Evolutionary conservation across 1,140 invertebrate genomes (phyloP).

Genomic region (Episyrphus balteatus): DNA sequence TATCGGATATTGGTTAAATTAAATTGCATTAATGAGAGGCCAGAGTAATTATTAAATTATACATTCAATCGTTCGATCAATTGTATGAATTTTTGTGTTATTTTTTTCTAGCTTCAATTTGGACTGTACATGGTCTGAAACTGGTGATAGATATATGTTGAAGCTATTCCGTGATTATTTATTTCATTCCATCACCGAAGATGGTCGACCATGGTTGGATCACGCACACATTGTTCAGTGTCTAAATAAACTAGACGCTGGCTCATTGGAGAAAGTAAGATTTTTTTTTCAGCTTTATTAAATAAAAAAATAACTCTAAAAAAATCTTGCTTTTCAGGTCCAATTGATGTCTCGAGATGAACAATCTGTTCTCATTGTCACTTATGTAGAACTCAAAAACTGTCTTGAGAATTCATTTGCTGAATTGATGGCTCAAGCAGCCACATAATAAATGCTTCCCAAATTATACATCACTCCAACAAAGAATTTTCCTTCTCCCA

Average conservation of each 20-base stretch:
- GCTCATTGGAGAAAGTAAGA: slow-evolving; percentile 73
- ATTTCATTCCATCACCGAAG: slow-evolving; percentile 86
- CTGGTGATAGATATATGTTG: slow-evolving; percentile 93
- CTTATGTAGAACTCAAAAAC: slow-evolving; percentile 87
- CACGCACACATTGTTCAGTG: slow-evolving; percentile 88
- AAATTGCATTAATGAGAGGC: slow-evolving; percentile 83
- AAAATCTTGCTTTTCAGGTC: slow-evolving; percentile 53
- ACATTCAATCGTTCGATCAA: neutral
- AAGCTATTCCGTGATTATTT: slow-evolving; percentile 96
- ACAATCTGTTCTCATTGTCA: slow-evolving; percentile 89
- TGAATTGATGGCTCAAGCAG: slow-evolving; percentile 58
- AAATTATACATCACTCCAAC: neutral
- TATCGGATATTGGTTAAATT: slow-evolving; percentile 85
- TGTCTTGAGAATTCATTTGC: slow-evolving; percentile 87
- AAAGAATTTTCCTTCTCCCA: neutral
- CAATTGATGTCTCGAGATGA: slow-evolving; percentile 92
- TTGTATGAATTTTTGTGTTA: neutral
- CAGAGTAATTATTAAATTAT: slow-evolving; percentile 54
- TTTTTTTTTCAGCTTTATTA: too few species aligned
- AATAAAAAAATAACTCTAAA: neutral
- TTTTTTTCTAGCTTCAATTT: slow-evolving; percentile 61
- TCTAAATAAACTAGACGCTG: slow-evolving; percentile 88
- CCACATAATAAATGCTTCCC: slow-evolving; percentile 18
- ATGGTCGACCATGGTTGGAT: slow-evolving; percentile 91
- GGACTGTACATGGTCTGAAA: slow-evolving; percentile 92